Conservation (phyloP, 2,113 vertebrate genomes). For the Tragelaphus strepsiceros region DNA sequence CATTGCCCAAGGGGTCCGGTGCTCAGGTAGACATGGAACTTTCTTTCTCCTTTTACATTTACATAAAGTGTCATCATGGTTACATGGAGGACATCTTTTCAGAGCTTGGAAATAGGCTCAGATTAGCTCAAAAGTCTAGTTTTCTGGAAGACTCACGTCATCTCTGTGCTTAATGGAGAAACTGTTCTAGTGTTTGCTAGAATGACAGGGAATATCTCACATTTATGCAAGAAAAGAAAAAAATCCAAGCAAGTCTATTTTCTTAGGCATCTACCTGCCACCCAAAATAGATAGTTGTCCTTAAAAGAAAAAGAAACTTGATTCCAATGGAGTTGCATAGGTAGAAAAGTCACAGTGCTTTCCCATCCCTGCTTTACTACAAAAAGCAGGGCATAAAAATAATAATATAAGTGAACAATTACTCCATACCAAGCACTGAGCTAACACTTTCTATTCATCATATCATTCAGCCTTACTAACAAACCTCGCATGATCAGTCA, state of each 20-base stretch:
- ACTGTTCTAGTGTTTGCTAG: neutral
- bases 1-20: conserved; percentile 97
- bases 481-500: neutral
- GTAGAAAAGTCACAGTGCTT: neutral
- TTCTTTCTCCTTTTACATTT: neutral
- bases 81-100: neutral
- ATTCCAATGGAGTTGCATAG: neutral
- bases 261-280: neutral
- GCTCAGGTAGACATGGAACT: conserved; percentile 87
- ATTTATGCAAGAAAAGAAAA: neutral
- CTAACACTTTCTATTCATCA: neutral
- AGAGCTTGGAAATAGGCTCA: neutral
- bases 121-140: neutral
- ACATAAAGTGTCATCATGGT: neutral
- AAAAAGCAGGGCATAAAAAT: neutral
- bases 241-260: neutral
- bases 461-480: neutral
- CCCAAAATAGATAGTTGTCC: neutral
- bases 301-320: neutral
- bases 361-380: neutral
- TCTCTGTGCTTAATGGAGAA: neutral
- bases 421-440: neutral
- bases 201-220: neutral
- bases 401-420: neutral
- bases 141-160: neutral